Conservation (phyloP, 1,140 invertebrate species). For the Cherax destructor region DNA sequence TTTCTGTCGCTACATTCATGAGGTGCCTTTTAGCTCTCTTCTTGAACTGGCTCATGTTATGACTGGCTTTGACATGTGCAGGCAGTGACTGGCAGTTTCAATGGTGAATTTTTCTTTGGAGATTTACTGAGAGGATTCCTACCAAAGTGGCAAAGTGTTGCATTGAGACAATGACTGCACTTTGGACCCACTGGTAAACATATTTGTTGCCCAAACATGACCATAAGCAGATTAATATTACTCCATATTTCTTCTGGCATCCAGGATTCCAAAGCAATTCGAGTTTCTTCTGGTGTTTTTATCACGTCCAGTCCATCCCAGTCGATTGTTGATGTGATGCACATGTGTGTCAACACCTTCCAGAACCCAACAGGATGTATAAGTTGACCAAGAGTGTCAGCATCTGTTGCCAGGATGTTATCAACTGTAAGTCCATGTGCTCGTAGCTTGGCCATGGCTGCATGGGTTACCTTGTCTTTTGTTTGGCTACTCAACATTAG, state of each 20-base stretch:
- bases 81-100: no score
- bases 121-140: slow-evolving; percentile 31
- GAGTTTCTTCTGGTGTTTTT: slow-evolving; percentile 89
- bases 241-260: slow-evolving; percentile 90
- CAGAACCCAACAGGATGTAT: slow-evolving; percentile 97
- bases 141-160: slow-evolving; percentile 85
- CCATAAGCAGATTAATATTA: slow-evolving; percentile 93
- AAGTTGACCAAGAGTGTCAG: slow-evolving; percentile 85
- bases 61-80: no score
- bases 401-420: slow-evolving; percentile 83
- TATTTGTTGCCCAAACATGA: slow-evolving; percentile 96
- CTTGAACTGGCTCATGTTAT: no score
- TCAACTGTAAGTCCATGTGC: slow-evolving; percentile 86
- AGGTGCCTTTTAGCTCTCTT: no score
- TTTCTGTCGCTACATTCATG: no score
- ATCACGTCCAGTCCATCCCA: slow-evolving; percentile 87
- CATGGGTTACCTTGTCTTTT: slow-evolving; percentile 94
- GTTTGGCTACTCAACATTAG: slow-evolving; percentile 98
- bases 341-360: slow-evolving; percentile 99
- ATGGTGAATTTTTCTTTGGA: slow-evolving; percentile 13
- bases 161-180: slow-evolving; percentile 89
- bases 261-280: slow-evolving; percentile 90
- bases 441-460: slow-evolving; percentile 89
- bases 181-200: slow-evolving; percentile 89
- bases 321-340: slow-evolving; percentile 92